Conservation (phyloP, 2,113 vertebrate species). For the Atlantisia rogersi region DNA sequence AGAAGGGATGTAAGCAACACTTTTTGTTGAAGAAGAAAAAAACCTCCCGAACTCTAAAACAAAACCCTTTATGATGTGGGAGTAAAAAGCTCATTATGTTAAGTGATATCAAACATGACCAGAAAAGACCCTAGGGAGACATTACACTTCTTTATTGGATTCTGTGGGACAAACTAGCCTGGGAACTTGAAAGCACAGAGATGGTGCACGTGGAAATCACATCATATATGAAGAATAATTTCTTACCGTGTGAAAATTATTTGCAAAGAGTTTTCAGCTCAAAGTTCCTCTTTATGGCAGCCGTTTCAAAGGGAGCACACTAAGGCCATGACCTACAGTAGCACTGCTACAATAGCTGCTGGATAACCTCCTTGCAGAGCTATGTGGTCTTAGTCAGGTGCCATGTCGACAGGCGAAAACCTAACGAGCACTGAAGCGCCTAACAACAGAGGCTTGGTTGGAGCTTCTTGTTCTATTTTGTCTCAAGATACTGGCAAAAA, state of each 20-base stretch:
- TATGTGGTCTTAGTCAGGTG: not conserved
- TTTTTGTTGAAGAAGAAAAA: constrained; percentile 57
- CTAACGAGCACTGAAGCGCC: not conserved
- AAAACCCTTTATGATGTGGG: constrained; percentile 69
- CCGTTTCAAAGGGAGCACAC: not conserved
- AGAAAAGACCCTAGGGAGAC: constrained; percentile 65
- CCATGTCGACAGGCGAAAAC: not conserved
- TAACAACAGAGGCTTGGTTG: not conserved
- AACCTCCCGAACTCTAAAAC: constrained; percentile 30
- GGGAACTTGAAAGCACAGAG: constrained; percentile 39
- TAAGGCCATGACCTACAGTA: constrained; percentile 44
- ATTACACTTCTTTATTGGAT: constrained; percentile 60
- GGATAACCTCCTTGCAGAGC: not conserved
- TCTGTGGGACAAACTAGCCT: constrained; percentile 38
- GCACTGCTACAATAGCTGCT: not conserved
- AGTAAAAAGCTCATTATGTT: constrained; percentile 63
- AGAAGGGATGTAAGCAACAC: constrained; percentile 67
- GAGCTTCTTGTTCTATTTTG: not conserved
- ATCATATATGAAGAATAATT: constrained; percentile 39
- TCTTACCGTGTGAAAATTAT: constrained; percentile 50
- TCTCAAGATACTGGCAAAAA: not conserved
- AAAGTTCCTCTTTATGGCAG: not conserved
- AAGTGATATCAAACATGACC: constrained; percentile 63
- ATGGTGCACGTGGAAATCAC: constrained; percentile 44
- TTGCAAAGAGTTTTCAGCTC: constrained; percentile 46